Base-by-base conservation (phyloP, 1,140 invertebrate species). In the Philopotamus ludificatus region DNA sequence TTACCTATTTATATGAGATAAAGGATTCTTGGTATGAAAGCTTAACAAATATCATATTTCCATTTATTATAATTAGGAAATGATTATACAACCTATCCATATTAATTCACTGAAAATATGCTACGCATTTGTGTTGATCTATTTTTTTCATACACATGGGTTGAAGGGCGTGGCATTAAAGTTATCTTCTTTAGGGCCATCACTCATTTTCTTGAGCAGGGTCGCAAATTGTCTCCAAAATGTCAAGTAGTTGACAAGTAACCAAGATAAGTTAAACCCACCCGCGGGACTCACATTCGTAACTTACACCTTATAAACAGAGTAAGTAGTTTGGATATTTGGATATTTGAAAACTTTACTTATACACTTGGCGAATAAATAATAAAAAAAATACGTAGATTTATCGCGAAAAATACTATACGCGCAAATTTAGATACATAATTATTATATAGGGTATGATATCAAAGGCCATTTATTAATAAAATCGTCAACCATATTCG, bases 191-290 rank as follows among this genome's bases (percentile, higher is more conserved):
- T 60, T 47, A 60, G 47, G 42, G 41, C 57, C 57, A 60, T 60
- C 44, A 60, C 57, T 60, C 57, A 60, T 60, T 47, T 60, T 47
- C 42, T n/a, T 47, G 57, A 60, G 44, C 57, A 26, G 57, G 57
- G 57, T 60, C 57, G 44, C 57, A 60, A 60, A 60, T 60, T 60
- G 57, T 60, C 57, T 60, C 57, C 44, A 49, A 60, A 60, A 60
- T 26, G 57, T 60, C 57, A 60, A 60, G 57, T 60, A 39, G 57
- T 21, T 60, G 57, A 60, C 57, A 60, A 60, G 57, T 47, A 28
- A 60, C 57, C 57, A 60, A 60, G 57, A 60, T 60, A 60, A 60
- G 57, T 60, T 60, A 60, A 60, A 60, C 57, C 57, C 34, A 47
- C 21, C 57, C 15, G 15, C 23, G 42, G 28, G 26, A 1, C 34